These are phyloP conservation scores for Melitaea cinxia DNA, from an alignment of 1,140 invertebrate genomes.

Conservation along the genomic window DNA sequence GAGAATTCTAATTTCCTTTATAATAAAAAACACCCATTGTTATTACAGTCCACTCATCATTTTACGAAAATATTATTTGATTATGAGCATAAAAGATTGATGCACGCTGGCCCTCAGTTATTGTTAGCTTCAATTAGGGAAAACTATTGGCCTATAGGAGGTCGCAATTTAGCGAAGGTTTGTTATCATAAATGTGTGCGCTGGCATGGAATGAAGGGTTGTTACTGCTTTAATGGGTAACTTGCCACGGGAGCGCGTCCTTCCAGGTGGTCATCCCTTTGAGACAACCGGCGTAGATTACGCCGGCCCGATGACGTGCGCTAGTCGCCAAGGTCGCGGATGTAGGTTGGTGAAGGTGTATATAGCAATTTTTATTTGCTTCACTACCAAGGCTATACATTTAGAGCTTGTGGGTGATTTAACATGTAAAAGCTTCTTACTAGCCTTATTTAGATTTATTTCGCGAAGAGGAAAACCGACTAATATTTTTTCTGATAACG, in stretches of 20 bases:
- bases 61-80: conserved; percentile 32
- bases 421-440: too few species aligned
- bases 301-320: conserved; percentile 21
- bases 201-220: conserved; percentile 12
- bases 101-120: conserved; percentile 28
- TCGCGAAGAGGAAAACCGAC: conserved; percentile 42
- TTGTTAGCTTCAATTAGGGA: conserved; percentile 28
- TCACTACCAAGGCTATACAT: conserved; percentile 31
- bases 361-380: conserved; percentile 33
- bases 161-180: conserved; percentile 24
- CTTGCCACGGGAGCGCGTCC: conserved; percentile 22
- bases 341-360: conserved; percentile 27
- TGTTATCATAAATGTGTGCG: conserved; percentile 6
- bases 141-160: conserved; percentile 25
- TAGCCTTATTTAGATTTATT: conserved; percentile 17
- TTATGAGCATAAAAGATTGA: conserved; percentile 23
- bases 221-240: conserved; percentile 26
- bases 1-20: conserved; percentile 29
- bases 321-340: conserved; percentile 23
- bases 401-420: too few species aligned
- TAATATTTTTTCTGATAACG: conserved; percentile 47
- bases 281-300: conserved; percentile 23
- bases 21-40: conserved; percentile 40
- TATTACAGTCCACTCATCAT: conserved; percentile 31
- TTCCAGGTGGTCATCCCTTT: conserved; percentile 18